These are phyloP conservation scores for Sitta carolinensis DNA, from an alignment of 2,797 vertebrate species.

Conservation along the genomic window DNA sequence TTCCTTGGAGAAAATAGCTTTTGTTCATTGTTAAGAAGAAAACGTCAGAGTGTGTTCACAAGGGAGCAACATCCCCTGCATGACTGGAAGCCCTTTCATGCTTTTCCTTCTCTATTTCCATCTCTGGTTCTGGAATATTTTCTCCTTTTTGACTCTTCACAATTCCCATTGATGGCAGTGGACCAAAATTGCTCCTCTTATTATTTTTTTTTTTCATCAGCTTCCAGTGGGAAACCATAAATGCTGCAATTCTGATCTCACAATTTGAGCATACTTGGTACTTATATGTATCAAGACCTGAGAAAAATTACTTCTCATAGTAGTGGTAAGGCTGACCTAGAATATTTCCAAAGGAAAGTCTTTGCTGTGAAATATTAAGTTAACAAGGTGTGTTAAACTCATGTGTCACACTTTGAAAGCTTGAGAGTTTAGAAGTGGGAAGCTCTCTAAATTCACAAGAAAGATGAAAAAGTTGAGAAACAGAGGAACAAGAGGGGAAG, in stretches of 20 bases:
- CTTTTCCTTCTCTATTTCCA: not conserved
- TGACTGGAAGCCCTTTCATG: not conserved
- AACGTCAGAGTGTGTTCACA: not conserved
- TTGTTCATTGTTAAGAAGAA: not conserved
- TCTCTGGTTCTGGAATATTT: not conserved
- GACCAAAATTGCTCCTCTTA: not conserved
- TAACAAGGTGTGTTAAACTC: slow-evolving; percentile 56
- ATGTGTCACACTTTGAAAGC: slow-evolving; percentile 29
- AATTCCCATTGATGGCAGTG: not conserved
- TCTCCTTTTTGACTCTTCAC: not conserved
- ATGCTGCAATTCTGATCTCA: not conserved
- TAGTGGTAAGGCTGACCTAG: slow-evolving; percentile 22
- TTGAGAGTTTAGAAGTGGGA: slow-evolving; percentile 22
- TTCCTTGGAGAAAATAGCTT: not conserved
- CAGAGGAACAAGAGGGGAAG: not conserved
- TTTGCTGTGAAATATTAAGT: slow-evolving; percentile 22
- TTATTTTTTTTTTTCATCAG: not conserved
- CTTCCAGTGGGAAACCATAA: not conserved
- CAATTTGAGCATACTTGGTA: not conserved
- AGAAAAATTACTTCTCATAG: not conserved
- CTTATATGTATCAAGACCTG: not conserved
- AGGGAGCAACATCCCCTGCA: not conserved
- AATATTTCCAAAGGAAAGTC: slow-evolving; percentile 12
- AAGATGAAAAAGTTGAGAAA: slow-evolving; percentile 44
- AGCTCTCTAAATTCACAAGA: slow-evolving; percentile 44